Conservation (phyloP, 2,113 vertebrate genomes). For the Alexandromys fortis region DNA sequence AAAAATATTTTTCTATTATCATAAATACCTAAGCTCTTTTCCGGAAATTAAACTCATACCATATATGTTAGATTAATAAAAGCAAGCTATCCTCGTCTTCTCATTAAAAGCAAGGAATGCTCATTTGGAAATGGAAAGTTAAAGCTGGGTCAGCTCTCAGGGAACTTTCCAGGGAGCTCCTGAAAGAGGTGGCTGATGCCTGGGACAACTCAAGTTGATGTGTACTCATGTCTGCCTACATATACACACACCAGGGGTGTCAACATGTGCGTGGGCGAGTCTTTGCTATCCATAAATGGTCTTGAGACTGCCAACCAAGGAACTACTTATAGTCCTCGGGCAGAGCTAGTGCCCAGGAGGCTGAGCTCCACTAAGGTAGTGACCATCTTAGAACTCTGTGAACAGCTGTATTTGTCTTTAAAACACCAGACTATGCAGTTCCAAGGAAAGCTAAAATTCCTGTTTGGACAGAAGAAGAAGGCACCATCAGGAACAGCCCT, state of each 20-base stretch:
- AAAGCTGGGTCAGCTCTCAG: neutral
- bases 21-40: neutral
- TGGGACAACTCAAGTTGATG: accelerated
- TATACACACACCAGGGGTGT: accelerated
- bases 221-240: accelerated
- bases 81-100: neutral
- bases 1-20: neutral
- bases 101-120: neutral
- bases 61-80: neutral
- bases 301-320: too few relatives aligned
- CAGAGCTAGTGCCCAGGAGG: neutral
- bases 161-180: too few relatives aligned
- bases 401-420: neutral
- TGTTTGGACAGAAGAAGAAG: slow-evolving; percentile 96
- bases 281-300: accelerated
- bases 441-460: slow-evolving; percentile 95
- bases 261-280: accelerated
- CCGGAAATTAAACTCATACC: neutral
- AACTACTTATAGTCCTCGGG: neutral
- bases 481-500: slow-evolving; percentile 86
- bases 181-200: neutral
- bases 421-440: slow-evolving; percentile 95
- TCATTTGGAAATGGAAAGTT: neutral
- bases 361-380: neutral
- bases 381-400: neutral